Base-by-base conservation (phyloP, 2,113 vertebrate genomes). In the Rhinolophus sinicus region DNA sequence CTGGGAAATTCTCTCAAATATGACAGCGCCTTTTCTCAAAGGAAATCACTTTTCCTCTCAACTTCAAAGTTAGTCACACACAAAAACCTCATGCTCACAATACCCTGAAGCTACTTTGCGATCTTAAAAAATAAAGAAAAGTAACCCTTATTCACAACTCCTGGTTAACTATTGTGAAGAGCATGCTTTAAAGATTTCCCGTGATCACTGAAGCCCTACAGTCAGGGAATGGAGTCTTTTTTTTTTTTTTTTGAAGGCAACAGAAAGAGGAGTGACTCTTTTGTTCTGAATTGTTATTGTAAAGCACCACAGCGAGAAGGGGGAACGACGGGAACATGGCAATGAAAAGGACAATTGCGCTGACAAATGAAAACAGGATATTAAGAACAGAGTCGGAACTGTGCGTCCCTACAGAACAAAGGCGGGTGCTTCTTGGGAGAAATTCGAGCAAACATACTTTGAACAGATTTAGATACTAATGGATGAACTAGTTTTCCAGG, bases 191-290 rank as follows among this genome's bases (percentile, higher is more conserved):
- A 96, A 97, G 13, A 95, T 33, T 97, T 91, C 88, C 84, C 94
- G 1, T 75, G 80, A 97, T 95, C 96, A 95, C 10, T 69, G 77
- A 96, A 97, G 80, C 81, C 56, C 83, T 93, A 86, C 84, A 5
- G n/a, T 93, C 77, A 89, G 18, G 54, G 93, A 30, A 72, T 60
- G 58, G 62, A 95, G 97, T 38, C 50, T 80, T 77, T 83, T 64
- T 65, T 38, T 54, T 92, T 50, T 60, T 82, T 69, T 50, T 95
- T 94, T 26, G 40, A 40, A 78, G 56, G 54, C 93, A 73, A 96
- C 84, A 88, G 54, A 94, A 97, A 89, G 84, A 95, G 96, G 77
- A 98, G 90, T 87, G 89, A 96, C 64, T 97, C 89, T 93, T 97
- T 93, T 96, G 78, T 97, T 97, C 69, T 15, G 47, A 91, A 19